A percentile compares a stretch with the other conserved stretches of the same genome.
phyloP scores from a whole-genome alignment of 1,140 invertebrate species.

The Drosophila ambigua region DNA sequence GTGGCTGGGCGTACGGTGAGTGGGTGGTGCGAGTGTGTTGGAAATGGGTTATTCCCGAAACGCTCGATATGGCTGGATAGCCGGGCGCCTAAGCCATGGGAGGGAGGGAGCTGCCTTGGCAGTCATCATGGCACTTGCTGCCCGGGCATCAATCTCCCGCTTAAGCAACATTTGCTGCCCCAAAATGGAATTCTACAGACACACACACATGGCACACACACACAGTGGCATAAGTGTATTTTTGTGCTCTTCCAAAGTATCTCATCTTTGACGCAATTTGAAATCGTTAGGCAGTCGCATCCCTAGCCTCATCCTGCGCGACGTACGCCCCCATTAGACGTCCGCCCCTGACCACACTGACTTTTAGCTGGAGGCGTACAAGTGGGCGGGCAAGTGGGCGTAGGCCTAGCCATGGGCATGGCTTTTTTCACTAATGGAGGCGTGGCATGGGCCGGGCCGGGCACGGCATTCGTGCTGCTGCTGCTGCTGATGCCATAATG shows the following conservation, averaged over 20 bases:
- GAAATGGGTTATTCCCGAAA: conserved; percentile 50
- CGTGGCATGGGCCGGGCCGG: conserved; percentile 41
- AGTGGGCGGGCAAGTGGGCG: conserved; percentile 23
- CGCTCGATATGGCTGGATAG: conserved; percentile 39
- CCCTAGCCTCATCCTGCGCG: conserved; percentile 14
- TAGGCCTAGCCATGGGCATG: conserved; percentile 57
- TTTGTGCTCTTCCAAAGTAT: conserved; percentile 40
- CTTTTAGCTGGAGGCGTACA: conserved; percentile 26
- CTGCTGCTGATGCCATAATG: conserved; percentile 71
- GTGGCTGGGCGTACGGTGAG: conserved; percentile 1
- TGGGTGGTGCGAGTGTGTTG: background rate
- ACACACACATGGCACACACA: conserved; percentile 12
- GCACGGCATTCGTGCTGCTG: conserved; percentile 33
- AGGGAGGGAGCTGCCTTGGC: conserved; percentile 28
- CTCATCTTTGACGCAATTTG: conserved; percentile 70
- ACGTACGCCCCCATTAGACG: conserved; percentile 37
- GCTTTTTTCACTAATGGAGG: conserved; percentile 78
- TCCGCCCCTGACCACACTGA: conserved; percentile 35
- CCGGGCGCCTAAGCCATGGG: conserved; percentile 35
- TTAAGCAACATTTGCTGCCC: conserved; percentile 69
- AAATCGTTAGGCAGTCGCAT: conserved; percentile 59
- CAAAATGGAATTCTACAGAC: conserved; percentile 51
- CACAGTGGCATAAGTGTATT: background rate
- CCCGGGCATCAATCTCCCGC: conserved; percentile 65
- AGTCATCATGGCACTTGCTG: conserved; percentile 53